Conservation (phyloP, 1,140 invertebrate genomes). For the Anastatus disparis region DNA sequence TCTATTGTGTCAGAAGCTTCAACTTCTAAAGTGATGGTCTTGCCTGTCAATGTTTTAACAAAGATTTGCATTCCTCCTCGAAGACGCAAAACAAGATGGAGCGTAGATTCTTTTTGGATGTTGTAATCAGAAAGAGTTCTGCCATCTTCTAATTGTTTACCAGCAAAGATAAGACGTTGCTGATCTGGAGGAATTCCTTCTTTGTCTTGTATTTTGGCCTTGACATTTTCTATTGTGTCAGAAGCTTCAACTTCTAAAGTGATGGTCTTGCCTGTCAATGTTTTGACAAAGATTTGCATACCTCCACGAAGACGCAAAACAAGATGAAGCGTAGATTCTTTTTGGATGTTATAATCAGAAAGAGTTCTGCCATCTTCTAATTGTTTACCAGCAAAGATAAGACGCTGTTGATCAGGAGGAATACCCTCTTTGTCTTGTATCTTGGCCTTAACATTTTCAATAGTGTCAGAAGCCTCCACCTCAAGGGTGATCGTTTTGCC, state of each 20-base stretch:
- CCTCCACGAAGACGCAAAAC: constrained; percentile 76
- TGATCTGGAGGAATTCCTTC: constrained; percentile 74
- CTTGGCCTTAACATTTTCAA: constrained; percentile 83
- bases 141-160: constrained; percentile 80
- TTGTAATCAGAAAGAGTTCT: constrained; percentile 80
- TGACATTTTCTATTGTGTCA: constrained; percentile 79
- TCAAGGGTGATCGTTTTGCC: constrained; percentile 83
- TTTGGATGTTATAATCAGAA: constrained; percentile 85
- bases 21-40: constrained; percentile 79
- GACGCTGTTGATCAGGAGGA: constrained; percentile 78
- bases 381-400: constrained; percentile 84
- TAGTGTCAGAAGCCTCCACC: constrained; percentile 80
- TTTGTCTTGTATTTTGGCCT: constrained; percentile 79
- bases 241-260: constrained; percentile 76
- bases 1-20: constrained; percentile 82
- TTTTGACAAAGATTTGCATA: constrained; percentile 79
- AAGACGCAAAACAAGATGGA: constrained; percentile 77
- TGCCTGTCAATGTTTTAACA: constrained; percentile 79
- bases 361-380: constrained; percentile 86
- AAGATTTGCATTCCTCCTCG: constrained; percentile 78
- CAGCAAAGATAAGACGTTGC: constrained; percentile 74
- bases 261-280: constrained; percentile 77
- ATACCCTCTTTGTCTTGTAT: constrained; percentile 81
- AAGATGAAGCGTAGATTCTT: constrained; percentile 83
- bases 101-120: constrained; percentile 71